Conservation (phyloP, 2,797 vertebrate species). For the Pseudocheirus occidentalis region DNA sequence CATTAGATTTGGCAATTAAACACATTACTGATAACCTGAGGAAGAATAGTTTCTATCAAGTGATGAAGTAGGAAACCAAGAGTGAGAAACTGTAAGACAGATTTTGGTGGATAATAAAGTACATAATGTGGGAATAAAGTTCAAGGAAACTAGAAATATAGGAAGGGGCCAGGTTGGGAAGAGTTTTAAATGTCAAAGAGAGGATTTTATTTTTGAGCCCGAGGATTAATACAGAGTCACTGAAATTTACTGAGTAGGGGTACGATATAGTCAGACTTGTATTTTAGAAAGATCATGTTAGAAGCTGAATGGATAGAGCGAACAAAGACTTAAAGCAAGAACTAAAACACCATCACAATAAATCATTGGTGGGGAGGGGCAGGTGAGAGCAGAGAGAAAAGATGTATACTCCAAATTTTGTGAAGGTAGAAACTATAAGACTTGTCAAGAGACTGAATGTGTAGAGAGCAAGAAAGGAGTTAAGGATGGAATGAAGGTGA, state of each 20-base stretch:
- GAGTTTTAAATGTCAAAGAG: neutral
- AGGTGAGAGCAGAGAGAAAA: neutral
- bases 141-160: neutral
- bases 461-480: neutral
- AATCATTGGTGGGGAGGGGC: neutral
- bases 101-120: neutral
- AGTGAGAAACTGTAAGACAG: neutral
- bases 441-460: neutral
- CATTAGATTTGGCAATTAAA: neutral
- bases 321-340: neutral
- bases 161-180: neutral
- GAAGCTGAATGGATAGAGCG: neutral
- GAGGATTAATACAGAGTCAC: neutral
- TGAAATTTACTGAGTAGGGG: neutral
- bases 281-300: neutral
- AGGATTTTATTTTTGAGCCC: neutral
- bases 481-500: neutral
- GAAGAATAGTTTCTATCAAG: neutral
- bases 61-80: neutral
- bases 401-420: neutral
- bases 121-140: neutral
- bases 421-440: neutral
- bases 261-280: neutral
- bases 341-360: neutral
- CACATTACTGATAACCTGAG: neutral